Evolutionary conservation across 2,113 vertebrate species (phyloP).

Genomic region (Trachemys scripta): DNA sequence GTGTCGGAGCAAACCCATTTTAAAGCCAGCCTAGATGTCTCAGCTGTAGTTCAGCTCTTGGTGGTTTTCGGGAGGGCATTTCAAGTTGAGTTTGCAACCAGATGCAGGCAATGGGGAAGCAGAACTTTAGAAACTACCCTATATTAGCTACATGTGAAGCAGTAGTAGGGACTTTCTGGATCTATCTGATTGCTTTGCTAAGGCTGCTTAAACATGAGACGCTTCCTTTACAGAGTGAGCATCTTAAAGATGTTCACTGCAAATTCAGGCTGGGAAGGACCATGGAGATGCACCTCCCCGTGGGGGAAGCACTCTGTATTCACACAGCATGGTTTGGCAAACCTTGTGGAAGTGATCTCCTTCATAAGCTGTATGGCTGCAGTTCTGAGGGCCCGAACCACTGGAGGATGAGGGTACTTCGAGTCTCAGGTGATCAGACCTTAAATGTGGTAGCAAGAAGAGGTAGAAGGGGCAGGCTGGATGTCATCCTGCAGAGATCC

Average conservation of each 20-base stretch:
- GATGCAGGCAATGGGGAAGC: background rate
- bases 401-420: background rate
- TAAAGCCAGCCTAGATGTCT: background rate
- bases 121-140: background rate
- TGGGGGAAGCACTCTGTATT: background rate
- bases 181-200: background rate
- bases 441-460: background rate
- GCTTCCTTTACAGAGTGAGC: slow-evolving; percentile 1
- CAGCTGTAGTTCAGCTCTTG: background rate
- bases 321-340: background rate
- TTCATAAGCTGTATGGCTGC: background rate
- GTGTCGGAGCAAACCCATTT: slow-evolving; percentile 40
- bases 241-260: background rate
- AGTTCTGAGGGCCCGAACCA: background rate
- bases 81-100: background rate
- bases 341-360: background rate
- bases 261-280: background rate
- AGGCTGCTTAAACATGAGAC: background rate
- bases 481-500: background rate
- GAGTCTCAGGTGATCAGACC: background rate
- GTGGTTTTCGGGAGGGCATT: background rate
- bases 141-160: background rate
- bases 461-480: background rate
- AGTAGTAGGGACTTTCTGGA: background rate
- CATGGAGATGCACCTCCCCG: background rate